Percentiles rank a stretch among this genome's conserved stretches.
phyloP scores from a whole-genome alignment of 2,113 vertebrate genomes.

The Odocoileus hemionus region DNA sequence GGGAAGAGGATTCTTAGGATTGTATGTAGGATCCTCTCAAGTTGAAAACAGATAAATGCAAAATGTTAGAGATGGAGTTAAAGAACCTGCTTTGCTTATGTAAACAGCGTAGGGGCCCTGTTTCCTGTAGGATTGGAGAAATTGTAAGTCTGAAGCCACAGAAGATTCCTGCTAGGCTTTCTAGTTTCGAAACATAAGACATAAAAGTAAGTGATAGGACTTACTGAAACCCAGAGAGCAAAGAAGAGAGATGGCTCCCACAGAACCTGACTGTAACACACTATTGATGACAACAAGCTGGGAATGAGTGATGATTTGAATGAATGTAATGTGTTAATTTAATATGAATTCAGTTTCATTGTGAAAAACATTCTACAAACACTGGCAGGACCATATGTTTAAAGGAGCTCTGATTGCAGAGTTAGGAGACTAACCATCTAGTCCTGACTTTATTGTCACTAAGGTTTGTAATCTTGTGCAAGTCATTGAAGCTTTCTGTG shows the following conservation, averaged over 20 bases:
- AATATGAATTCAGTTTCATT: background rate
- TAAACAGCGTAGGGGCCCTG: background rate
- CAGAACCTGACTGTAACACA: background rate
- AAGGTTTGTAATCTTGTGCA: background rate
- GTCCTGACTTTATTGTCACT: background rate
- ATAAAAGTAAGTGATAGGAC: background rate
- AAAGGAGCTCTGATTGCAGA: background rate
- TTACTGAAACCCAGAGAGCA: background rate
- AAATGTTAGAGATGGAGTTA: background rate
- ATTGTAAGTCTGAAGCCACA: background rate
- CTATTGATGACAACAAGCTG: background rate
- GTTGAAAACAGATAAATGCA: background rate
- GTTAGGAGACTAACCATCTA: background rate
- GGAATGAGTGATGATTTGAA: background rate
- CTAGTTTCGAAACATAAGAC: background rate
- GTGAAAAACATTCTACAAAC: background rate
- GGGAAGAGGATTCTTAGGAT: background rate
- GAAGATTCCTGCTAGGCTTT: background rate
- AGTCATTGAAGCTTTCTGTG: background rate
- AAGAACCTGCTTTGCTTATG: background rate
- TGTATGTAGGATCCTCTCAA: conserved; percentile 19
- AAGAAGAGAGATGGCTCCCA: background rate
- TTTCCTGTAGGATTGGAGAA: background rate
- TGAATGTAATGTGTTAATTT: background rate
- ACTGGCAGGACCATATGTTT: background rate